Percentiles rank a stretch among this genome's conserved stretches.
phyloP scores from a whole-genome alignment of 2,113 vertebrate species.

The Pelusios castaneus region DNA sequence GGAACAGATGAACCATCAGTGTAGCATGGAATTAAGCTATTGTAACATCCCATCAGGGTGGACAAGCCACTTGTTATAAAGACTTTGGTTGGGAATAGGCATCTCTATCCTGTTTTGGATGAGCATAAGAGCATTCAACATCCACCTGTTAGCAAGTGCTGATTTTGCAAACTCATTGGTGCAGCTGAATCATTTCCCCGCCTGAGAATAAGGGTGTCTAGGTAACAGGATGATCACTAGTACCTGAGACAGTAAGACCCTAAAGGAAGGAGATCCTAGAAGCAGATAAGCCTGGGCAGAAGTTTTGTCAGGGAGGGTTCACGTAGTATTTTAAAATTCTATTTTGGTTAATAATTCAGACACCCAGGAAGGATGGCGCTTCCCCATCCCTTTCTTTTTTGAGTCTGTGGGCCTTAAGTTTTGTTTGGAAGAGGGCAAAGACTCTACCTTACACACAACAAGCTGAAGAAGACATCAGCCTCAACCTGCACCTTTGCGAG shows the following conservation, averaged over 20 bases:
- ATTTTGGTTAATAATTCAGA: neutral
- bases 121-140: neutral
- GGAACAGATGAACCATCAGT: conserved; percentile 43
- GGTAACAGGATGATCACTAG: neutral
- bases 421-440: conserved; percentile 36
- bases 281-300: neutral
- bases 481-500: neutral
- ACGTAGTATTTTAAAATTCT: neutral
- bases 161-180: conserved; percentile 15
- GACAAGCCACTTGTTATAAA: neutral
- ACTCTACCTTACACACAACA: neutral
- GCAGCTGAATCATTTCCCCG: conserved; percentile 20
- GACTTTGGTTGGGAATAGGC: neutral
- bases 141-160: conserved; percentile 7
- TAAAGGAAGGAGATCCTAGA: neutral
- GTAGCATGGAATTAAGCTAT: conserved; percentile 27
- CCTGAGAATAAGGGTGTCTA: neutral
- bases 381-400: neutral
- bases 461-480: neutral
- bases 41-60: conserved; percentile 4
- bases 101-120: neutral
- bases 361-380: neutral
- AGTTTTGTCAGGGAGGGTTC: neutral
- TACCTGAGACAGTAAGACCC: neutral
- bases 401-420: neutral